phyloP scores from a whole-genome alignment of 2,113 vertebrate genomes.

The Beaufortia kweichowensis region DNA sequence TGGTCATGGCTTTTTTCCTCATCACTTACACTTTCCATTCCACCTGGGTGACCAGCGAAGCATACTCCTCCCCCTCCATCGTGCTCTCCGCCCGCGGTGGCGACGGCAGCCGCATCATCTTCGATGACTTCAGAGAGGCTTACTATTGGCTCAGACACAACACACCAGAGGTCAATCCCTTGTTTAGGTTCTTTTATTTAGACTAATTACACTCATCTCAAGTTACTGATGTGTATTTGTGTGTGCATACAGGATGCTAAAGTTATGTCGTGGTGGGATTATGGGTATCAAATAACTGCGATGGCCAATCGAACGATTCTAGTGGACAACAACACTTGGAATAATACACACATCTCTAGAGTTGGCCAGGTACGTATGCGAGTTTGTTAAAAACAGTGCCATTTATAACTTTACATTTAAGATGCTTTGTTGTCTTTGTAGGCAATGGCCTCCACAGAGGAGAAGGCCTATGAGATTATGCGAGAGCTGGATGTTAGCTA shows the following conservation, averaged over 20 bases:
- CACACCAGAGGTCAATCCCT: constrained; percentile 86
- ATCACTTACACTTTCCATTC: constrained; percentile 99
- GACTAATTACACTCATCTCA: not conserved
- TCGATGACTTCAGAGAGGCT: constrained; percentile 97
- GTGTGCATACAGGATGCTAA: constrained; percentile 84
- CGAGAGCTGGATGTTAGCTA: constrained; percentile 97
- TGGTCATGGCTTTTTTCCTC: constrained; percentile 98
- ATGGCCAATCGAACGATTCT: constrained; percentile 98
- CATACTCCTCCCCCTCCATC: constrained; percentile 97
- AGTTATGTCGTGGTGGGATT: constrained; percentile 99
- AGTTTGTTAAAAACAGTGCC: not conserved
- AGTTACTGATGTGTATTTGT: not conserved
- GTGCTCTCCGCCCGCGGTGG: constrained; percentile 92
- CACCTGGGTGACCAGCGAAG: constrained; percentile 99
- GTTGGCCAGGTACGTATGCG: constrained; percentile 87
- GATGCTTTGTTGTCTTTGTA: constrained; percentile 52
- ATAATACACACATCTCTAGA: constrained; percentile 97
- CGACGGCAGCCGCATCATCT: constrained; percentile 96
- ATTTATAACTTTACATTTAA: not conserved
- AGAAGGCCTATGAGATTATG: constrained; percentile 98
- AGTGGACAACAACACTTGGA: constrained; percentile 99
- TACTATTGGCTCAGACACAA: constrained; percentile 99
- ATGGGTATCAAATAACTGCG: constrained; percentile 96
- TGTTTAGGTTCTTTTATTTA: not conserved
- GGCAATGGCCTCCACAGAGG: constrained; percentile 98